These are phyloP conservation scores for Lophura nycthemera DNA, from an alignment of 2,113 vertebrate species.

Conservation along the genomic window DNA sequence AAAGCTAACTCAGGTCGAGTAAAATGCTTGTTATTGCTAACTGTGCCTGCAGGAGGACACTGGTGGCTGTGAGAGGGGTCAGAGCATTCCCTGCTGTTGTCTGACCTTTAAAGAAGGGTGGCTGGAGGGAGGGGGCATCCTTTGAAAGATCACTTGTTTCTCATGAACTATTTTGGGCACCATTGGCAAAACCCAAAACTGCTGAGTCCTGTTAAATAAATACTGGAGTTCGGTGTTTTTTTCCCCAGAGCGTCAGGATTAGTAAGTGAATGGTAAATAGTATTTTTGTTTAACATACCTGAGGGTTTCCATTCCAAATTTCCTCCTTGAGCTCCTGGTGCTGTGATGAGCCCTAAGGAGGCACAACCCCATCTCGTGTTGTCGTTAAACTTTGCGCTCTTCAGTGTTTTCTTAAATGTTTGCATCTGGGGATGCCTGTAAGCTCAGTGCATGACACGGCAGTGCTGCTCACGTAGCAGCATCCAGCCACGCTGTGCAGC, in stretches of 20 bases:
- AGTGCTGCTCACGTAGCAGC: not conserved
- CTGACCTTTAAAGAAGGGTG: not conserved
- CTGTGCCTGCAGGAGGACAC: no score
- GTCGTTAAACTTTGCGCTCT: not conserved
- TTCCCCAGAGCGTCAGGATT: not conserved
- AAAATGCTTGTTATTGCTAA: not conserved
- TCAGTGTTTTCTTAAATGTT: not conserved
- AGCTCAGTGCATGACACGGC: not conserved
- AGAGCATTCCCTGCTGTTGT: rapidly evolving
- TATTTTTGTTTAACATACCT: slow-evolving; percentile 68
- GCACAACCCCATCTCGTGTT: not conserved
- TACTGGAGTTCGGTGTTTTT: slow-evolving; percentile 17
- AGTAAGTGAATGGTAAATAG: not conserved
- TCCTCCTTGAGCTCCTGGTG: not conserved
- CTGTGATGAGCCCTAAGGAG: not conserved
- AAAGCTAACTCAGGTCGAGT: not conserved
- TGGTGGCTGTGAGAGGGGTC: not conserved
- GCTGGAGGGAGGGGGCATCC: not conserved
- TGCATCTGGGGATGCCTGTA: not conserved
- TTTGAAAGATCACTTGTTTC: slow-evolving; percentile 53
- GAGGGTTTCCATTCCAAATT: slow-evolving; percentile 50
- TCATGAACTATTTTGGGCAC: slow-evolving; percentile 42
- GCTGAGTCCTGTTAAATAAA: slow-evolving; percentile 62
- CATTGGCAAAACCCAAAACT: slow-evolving; percentile 35
- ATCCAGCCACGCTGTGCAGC: not conserved